Base-by-base conservation (phyloP, 2,888 invertebrate genomes). In the Trachelus troglodyta region DNA sequence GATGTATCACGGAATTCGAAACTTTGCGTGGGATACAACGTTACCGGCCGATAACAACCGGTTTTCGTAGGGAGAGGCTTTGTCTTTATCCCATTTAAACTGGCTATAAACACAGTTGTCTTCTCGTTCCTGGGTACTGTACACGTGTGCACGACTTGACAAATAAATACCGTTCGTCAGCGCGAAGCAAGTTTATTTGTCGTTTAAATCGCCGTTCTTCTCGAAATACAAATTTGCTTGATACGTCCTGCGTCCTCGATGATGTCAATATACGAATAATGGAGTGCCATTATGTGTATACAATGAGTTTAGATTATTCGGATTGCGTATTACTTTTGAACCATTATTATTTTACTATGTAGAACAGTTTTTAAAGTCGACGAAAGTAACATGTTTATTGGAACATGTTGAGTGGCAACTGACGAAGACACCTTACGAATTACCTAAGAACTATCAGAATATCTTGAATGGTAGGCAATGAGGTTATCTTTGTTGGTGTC, bases 401-500 rank as follows among this genome's bases (percentile, higher is more conserved):
- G 9, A 23, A 23, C 35, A 56, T 23, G 15, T 23, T 23, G 56
- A 56, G 23, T 23, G 23, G 56, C 2, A 9, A 56, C 56, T 56
- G 56, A 23, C 23, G 23, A 23, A 56, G 56, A 15, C 56, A 56
- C 56, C 56, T 56, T 56, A 56, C 3, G 33, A 34, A 71, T 34
- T 71, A 71, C 71, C 71, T 71, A 34, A 12, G 71, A 31, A 31
- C 77, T 77, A 80, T 75, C 56, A 30, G 37, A 77, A 69, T 78
- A 73, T 83, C 81, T 76, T 73, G 76, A 73, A 69, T 73, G 78
- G 79, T 82, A 82, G 81, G 82, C 79, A 78, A 84, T 77, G 76
- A 69, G 79, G 82, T 83, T 85, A 85, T 84, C 86, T 81, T 68
- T 56, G 73, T 75, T 76, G 76, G 77, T 80, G 80, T 81, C 75